Conservation (phyloP, 1,140 invertebrate species). For the Adelges cooleyi region DNA sequence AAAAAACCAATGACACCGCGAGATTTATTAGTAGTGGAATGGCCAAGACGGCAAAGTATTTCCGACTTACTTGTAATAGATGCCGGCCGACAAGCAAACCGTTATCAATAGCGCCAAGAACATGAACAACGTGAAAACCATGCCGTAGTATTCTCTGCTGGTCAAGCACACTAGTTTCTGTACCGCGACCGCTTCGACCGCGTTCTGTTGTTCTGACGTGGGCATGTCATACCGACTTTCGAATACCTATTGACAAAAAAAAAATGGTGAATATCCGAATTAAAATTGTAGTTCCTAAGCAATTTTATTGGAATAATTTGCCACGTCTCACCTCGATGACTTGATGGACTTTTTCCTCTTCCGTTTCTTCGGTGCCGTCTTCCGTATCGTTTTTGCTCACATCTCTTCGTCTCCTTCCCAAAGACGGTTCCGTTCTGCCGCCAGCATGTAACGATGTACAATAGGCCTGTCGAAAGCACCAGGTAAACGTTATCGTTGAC, state of each 20-base stretch:
- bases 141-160: slow-evolving; percentile 59
- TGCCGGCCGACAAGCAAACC: slow-evolving; percentile 49
- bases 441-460: slow-evolving; percentile 50
- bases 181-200: slow-evolving; percentile 41
- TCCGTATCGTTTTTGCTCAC: slow-evolving; percentile 35
- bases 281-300: not conserved
- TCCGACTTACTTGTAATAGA: slow-evolving; percentile 52
- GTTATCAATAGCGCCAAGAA: slow-evolving; percentile 53
- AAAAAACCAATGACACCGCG: too few species aligned
- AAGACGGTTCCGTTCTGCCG: slow-evolving; percentile 66
- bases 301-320: not conserved
- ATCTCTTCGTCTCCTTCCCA: slow-evolving; percentile 54
- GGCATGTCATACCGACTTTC: slow-evolving; percentile 60
- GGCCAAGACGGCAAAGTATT: too few species aligned
- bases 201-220: slow-evolving; percentile 43
- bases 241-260: slow-evolving; percentile 42
- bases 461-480: slow-evolving; percentile 49
- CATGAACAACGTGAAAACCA: slow-evolving; percentile 55
- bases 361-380: slow-evolving; percentile 36
- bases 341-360: slow-evolving; percentile 61
- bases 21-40: too few species aligned
- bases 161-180: slow-evolving; percentile 57
- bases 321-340: slow-evolving; percentile 64
- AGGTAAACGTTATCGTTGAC: too few species aligned
- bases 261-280: not conserved